Evolutionary conservation across 2,113 vertebrate genomes (phyloP), one percentile per base, ranked within the genome.

Genomic region (Hippolais icterina): DNA sequence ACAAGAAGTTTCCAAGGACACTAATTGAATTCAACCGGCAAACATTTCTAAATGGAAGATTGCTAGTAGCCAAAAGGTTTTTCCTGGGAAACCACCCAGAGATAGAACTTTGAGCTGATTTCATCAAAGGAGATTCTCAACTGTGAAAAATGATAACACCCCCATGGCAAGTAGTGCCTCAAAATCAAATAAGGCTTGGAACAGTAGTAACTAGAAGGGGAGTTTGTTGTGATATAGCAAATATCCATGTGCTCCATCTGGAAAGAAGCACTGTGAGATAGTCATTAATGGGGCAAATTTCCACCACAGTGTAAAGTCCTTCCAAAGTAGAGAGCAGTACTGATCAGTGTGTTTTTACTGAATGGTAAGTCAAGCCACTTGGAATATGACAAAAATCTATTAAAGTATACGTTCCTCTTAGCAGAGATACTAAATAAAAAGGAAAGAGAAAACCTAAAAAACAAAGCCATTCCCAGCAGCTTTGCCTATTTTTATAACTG

Each of bases 91-190:
- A 94, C 60, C 92, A 95, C 93, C 88, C 88, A 92, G 84, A 96
- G 87, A 83, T 50, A 94, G 90, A 96, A 94, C 92, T 95, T 93
- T 86, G 88, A 92, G 94, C 88, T 89, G 65, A 75, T 68, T 95
- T 92, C 85, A 95, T 96, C 93, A 96, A 96, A 96, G 94, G 76
- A 94, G 88, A 93, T 89, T 92, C 72, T 96, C 93, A 93, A 87
- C 96, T 86, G 61, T 92, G 76, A 96, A 94, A 96, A 93, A 96
- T 81, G 76, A 92, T 95, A 94, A 95, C 86, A 93, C 20, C 90
- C 85, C 80, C 85, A 96, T 93, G 90, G 96, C 93, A 95, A 93
- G 76, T 81, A 92, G 60, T 60, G 52, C 69, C 29, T 78, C 60
- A 83, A 60, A 96, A 93, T 93, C 84, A 95, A 96, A 94, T 88